These are phyloP conservation scores for Schlechtendalia chinensis DNA, from an alignment of 1,140 invertebrate genomes.

Conservation along the genomic window DNA sequence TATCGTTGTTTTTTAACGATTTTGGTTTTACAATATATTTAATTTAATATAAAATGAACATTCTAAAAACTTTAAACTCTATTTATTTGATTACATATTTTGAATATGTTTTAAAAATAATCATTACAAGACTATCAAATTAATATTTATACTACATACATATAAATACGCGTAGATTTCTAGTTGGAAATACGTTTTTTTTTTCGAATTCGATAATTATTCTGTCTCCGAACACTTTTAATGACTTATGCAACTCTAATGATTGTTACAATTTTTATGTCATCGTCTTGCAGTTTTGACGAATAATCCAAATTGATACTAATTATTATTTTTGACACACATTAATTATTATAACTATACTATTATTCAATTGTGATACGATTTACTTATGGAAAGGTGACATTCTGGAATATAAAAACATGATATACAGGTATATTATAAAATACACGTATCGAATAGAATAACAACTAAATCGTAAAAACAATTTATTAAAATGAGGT, in stretches of 20 bases:
- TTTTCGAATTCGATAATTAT: too few species aligned
- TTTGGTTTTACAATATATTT: too few species aligned
- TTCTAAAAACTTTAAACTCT: too few species aligned
- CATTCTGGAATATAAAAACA: background rate
- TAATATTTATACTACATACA: too few species aligned
- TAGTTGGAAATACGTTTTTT: too few species aligned
- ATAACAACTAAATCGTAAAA: background rate
- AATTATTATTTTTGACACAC: slow-evolving; percentile 10
- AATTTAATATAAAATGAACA: too few species aligned
- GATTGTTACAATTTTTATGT: slow-evolving; percentile 2
- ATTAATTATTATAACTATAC: background rate
- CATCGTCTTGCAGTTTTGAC: background rate
- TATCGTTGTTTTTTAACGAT: too few species aligned
- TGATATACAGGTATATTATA: background rate
- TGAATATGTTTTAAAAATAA: too few species aligned
- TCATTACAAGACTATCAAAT: too few species aligned
- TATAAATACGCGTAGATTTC: too few species aligned
- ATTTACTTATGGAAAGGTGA: background rate
- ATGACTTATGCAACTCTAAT: background rate
- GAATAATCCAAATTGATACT: background rate
- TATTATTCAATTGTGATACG: background rate
- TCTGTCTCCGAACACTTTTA: background rate
- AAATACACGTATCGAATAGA: background rate
- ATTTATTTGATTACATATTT: too few species aligned
- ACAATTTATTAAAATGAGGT: background rate